Evolutionary conservation across 2,888 invertebrate genomes (phyloP).

Genomic region (Augochlorella aurata): DNA sequence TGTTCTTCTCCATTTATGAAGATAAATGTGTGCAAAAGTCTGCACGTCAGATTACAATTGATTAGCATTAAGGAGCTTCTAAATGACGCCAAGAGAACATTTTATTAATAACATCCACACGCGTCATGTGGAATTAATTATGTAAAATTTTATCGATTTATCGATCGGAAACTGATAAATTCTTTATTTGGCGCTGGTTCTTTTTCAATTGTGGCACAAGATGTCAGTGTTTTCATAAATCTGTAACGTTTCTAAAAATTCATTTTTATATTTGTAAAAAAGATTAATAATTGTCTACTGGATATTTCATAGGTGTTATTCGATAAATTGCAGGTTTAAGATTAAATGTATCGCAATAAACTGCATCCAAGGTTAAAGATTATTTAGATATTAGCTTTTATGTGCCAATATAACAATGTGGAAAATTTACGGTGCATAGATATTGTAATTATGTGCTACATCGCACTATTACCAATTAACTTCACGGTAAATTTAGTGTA

Average conservation of each 20-base stretch:
- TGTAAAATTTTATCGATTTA: no score
- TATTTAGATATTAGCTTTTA: not conserved
- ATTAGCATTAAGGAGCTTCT: no score
- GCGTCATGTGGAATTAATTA: no score
- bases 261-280: not conserved
- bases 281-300: not conserved
- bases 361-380: not conserved
- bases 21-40: no score
- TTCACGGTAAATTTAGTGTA: conserved; percentile 13
- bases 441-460: not conserved
- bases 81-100: no score
- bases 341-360: not conserved
- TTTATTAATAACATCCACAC: no score
- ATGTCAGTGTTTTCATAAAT: not conserved
- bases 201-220: no score
- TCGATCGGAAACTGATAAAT: no score
- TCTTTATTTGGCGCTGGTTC: no score
- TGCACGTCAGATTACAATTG: no score
- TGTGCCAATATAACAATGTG: not conserved
- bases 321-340: not conserved
- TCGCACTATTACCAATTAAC: conserved; percentile 1
- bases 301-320: not conserved
- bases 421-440: not conserved
- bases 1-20: no score
- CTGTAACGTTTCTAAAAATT: not conserved